Evolutionary conservation across 2,888 invertebrate genomes (phyloP), one percentile per base, ranked within the genome.

Genomic region (Campoplex nolae): DNA sequence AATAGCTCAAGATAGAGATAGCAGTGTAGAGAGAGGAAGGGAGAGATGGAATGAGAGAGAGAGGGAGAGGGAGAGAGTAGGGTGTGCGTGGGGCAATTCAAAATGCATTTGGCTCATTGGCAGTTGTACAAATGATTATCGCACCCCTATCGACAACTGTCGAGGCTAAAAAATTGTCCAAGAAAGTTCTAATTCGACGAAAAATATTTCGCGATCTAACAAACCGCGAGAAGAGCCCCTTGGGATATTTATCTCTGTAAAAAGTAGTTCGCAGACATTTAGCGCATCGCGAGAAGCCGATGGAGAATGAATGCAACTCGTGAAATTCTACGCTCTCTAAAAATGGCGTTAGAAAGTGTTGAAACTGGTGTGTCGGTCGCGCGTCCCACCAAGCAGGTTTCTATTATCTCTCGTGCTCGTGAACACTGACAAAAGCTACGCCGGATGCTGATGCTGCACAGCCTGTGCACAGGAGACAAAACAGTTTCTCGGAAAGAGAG

Each of bases 401-500:
- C 68, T 58, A 76, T 83, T 83, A 62, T 62, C 68, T 84, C 78
- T 75, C 70, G 84, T 82, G 74, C 75, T 81, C 74, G 73, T 54
- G 23, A n/a, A 54, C 65, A 82, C 74, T 82, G 82, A 87, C 87
- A 87, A 87, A 84, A 87, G 87, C 78, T 70, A 84, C 48, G 70
- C 75, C 84, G 86, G 86, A 87, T 82, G 77, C 84, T 77, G 86
- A 75, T 56, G 84, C 82, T 68, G 84, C 58, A 80, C 45, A 58
- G 62, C 68, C 3, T 54, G 35, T 51, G 58, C 75, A 65, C 77
- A 82, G 48, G 75, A 48, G 54, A 82, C 74, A 82, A 75, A 74
- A 67, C 58, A 62, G 58, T 28, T 28, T 58, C 73, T 74, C 51
- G 28, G 32, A n/a, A 56, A n/a, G 56, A n/a, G 32, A 18, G 35